phyloP scores from a whole-genome alignment of 2,888 invertebrate species.

The Heliothis peltigera region DNA sequence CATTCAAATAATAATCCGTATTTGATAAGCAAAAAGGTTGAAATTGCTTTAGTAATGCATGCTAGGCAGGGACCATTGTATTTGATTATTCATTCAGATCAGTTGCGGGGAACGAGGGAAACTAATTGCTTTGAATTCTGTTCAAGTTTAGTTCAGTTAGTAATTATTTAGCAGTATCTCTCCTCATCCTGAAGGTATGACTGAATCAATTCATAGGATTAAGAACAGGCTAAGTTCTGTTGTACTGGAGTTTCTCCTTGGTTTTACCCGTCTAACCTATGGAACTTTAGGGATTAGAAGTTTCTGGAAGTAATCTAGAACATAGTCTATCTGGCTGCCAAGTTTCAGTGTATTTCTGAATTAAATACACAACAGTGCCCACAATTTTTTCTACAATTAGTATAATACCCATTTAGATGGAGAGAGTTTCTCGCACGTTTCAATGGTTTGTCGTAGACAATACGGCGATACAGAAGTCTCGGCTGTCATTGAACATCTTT shows the following conservation, averaged over 20 bases:
- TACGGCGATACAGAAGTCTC: too few species aligned
- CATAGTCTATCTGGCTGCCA: too few species aligned
- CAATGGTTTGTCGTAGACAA: too few species aligned
- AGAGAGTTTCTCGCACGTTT: too few species aligned
- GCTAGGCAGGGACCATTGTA: constrained; percentile 15
- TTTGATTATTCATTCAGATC: constrained; percentile 27
- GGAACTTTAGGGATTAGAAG: too few species aligned
- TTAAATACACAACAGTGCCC: too few species aligned
- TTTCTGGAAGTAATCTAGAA: too few species aligned
- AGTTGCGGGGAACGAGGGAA: background rate
- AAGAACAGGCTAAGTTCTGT: background rate
- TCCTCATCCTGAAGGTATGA: background rate
- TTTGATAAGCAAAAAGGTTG: constrained; percentile 21
- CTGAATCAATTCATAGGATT: background rate
- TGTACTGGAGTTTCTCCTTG: background rate
- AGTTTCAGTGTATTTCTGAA: too few species aligned
- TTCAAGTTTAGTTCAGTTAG: constrained; percentile 4
- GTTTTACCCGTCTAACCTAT: background rate
- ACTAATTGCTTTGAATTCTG: constrained; percentile 19
- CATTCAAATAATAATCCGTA: constrained; percentile 6
- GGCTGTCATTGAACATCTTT: too few species aligned
- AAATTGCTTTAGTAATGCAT: constrained; percentile 33
- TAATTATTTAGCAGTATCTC: constrained; percentile 15
- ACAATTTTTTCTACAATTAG: too few species aligned
- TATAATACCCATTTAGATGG: too few species aligned